Base-by-base conservation (phyloP, 1,140 invertebrate species). In the Bombus cullumanus region DNA sequence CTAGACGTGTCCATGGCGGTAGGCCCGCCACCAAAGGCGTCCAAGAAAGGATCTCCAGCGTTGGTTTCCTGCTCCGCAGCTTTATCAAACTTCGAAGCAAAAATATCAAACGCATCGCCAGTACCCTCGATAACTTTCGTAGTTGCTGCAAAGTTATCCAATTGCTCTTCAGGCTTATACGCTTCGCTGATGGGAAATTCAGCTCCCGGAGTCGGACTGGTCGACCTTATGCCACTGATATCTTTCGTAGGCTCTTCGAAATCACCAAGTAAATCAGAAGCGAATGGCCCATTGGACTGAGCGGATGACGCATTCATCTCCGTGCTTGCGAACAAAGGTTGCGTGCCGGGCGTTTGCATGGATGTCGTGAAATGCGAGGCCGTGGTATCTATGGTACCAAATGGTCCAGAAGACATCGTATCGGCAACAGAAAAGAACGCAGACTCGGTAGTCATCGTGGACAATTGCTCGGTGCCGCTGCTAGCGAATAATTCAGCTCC, bases 61-160 rank as follows among this genome's bases (percentile, higher is more conserved):
- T 86, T 88, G 89, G 93, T 88, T 89, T 96, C 94, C 73, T 94
- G 92, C 92, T 97, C 96, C 18, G 96, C 96, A 8, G 96, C 96
- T 69, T 96, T 97, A 75, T 98, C 98, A 90, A 98, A 98, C 93
- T 98, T 98, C 2, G 97, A 97, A 5, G 98, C 97, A 91, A 98
- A 98, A 2, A 97, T 98, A 94, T 98, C 98, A 83, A 98, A 98
- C 31, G 96, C 96, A 86, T 97, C 97, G 4, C 95, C 94, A 0
- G 92, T 89, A 9, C 57, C 69, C 94, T 96, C 86, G 89, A 95
- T 88, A 90, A 94, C 81, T 93, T 95, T 90, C 85, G 95, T 91
- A 91, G 96, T 89, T 43, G 66, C 90, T 0, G 92, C 86, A 25
- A 94, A 93, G 57, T 90, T 89, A 53, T 94, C 92, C n/a, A 94